phyloP scores from a whole-genome alignment of 2,888 invertebrate species.

The Calameuta pallipes region DNA sequence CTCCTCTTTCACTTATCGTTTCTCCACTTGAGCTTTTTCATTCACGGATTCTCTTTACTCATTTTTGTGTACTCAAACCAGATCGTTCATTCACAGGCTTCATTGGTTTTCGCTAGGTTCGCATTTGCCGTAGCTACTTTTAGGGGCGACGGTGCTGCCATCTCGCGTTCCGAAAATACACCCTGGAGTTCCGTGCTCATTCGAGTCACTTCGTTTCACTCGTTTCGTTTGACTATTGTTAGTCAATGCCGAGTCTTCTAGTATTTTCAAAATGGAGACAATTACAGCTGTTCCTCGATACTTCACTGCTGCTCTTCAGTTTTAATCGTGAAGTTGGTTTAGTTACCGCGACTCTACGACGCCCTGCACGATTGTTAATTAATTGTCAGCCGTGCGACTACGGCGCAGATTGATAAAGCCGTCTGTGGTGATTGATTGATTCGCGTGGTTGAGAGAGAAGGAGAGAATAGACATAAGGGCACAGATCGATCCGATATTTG shows the following conservation, averaged over 20 bases:
- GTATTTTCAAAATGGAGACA: not conserved
- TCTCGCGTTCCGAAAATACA: not conserved
- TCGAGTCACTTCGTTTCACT: not conserved
- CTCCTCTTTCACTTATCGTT: not conserved
- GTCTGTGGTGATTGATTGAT: not conserved
- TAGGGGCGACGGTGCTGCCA: not conserved
- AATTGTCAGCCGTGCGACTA: not conserved
- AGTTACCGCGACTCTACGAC: not conserved
- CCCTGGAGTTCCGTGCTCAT: not conserved
- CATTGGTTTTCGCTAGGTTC: not conserved
- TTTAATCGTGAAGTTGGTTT: not conserved
- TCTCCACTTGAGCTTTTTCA: not conserved
- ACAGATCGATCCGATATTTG: not conserved
- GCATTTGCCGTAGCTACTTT: not conserved
- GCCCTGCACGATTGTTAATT: not conserved
- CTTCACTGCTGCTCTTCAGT: not conserved
- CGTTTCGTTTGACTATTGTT: not conserved
- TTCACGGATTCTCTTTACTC: not conserved
- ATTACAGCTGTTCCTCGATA: not conserved
- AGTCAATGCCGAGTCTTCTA: not conserved
- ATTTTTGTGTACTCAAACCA: not conserved
- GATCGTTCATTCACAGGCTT: not conserved
- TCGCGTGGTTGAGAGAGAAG: not conserved
- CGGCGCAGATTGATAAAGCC: not conserved
- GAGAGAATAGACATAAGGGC: not conserved